Base-by-base conservation (phyloP, 1,140 invertebrate genomes). In the Neocloeon triangulifer region DNA sequence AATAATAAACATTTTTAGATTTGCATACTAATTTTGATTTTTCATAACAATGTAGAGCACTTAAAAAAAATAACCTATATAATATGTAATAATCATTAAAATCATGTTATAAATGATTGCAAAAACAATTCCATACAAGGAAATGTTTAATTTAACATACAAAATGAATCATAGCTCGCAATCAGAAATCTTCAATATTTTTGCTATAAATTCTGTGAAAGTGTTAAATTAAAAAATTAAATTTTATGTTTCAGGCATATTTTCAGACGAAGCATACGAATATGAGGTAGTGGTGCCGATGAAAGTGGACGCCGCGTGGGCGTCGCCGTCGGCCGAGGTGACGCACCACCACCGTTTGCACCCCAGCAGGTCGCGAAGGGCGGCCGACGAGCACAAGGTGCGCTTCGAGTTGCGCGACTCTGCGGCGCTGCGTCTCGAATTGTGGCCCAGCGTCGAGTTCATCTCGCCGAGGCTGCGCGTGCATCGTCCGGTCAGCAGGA, bases 391-490 rank as follows among this genome's bases (percentile, higher is more conserved):
- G 7, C 23, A 53, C 30, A 32, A 58, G 14, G 42, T 69, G 15
- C 67, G 71, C 45, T 66, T 69, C 46, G 59, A 61, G 33, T 45
- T 68, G 25, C 44, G 50, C 19, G 56, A 59, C n/a, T n/a, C n/a
- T 35, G 48, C 53, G 34, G 56, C 62, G 19, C 45, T 64, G 32
- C 64, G 69, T 38, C 43, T 72, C 30, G 49, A 62, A 37, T 40
- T 59, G 50, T 64, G 57, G 41, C 65, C 73, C 9, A 66, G 65
- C 37, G 56, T 52, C 31, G 56, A 66, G 25, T 75, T 84, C 45
- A 58, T 79, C 37, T 58, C 66, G 3, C 70, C 73, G 3, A 56
- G 58, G 15, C 48, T 80, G 40, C 52, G 82, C 7, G 58, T 82
- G 25, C 78, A 85, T 53, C 59, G 67, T 19, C 65, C 66, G 40